Evolutionary conservation across 2,888 invertebrate genomes (phyloP), one percentile per base, ranked within the genome.

Genomic region (Clunio marinus): DNA sequence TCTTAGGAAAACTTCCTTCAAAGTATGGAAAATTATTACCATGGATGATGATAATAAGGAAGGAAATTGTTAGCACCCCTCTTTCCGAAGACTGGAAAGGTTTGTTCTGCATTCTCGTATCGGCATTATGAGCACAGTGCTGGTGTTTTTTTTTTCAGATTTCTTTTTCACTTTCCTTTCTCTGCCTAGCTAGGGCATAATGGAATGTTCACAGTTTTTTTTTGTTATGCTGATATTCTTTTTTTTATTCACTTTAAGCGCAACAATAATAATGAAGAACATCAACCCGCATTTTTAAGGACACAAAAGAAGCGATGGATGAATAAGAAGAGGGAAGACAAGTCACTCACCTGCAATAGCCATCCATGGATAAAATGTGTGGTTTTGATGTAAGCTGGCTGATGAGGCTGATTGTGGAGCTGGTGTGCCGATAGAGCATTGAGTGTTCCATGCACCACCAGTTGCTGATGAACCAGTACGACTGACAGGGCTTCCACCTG

Each of bases 361-460:
- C 95, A 95, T 95, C 95, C 95, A 95, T 75, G 95, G 95, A 83
- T 95, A 95, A 84, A 95, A 95, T 77, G 93, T 93, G 86, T 94
- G 93, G 81, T 88, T 91, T 82, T 91, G 91, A 81, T 93, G 93
- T 81, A 93, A 92, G 73, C 92, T 88, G 77, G 89, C 92, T 74
- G 91, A 90, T 63, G 88, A 86, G 72, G 88, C 86, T 73, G 87
- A 86, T 80, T 88, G 87, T 76, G 89, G 86, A 72, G 89, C 88
- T 72, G 91, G 84, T 73, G 90, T 87, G 76, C 91, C 91, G 76
- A 93, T 83, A 74, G 89, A 86, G 83, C 93, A 93, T 25, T 70
- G 66, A 80, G 91, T 91, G 80, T 90, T 91, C 90, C 93, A 92
- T 72, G 91, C 90, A 71, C 80, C 82, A 69, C 85, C 86, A 70